Percentiles rank a stretch among this genome's conserved stretches.
phyloP scores from a whole-genome alignment of 2,888 invertebrate genomes.

The Odontothrips loti region DNA sequence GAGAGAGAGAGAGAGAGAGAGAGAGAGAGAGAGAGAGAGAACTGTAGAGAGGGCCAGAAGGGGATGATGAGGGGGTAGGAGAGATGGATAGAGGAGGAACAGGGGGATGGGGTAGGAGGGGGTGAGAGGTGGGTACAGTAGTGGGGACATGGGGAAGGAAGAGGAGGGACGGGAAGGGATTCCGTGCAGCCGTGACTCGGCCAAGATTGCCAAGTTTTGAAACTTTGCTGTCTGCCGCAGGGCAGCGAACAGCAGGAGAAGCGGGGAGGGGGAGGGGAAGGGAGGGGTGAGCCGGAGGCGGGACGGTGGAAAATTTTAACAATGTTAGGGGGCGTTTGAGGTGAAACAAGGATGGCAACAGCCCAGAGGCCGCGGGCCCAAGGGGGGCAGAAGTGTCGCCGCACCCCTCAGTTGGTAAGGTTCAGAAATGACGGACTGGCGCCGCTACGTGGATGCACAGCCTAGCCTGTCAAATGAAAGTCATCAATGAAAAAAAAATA shows the following conservation, averaged over 20 bases:
- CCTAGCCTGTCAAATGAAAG: too few relatives aligned
- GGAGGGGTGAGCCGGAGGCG: not conserved
- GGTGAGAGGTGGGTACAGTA: too few relatives aligned
- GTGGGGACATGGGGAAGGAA: too few relatives aligned
- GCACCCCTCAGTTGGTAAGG: too few relatives aligned
- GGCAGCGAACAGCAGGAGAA: not conserved
- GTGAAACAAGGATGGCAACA: not conserved
- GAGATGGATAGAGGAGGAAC: too few relatives aligned
- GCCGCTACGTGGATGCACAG: too few relatives aligned
- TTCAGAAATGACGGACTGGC: too few relatives aligned
- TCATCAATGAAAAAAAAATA: too few relatives aligned
- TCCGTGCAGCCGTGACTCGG: not conserved
- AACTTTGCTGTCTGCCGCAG: not conserved
- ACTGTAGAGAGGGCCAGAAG: too few relatives aligned
- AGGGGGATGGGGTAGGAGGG: too few relatives aligned
- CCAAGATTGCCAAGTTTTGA: constrained; percentile 26
- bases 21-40: not conserved
- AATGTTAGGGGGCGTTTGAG: not conserved
- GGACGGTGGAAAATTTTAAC: constrained; percentile 5
- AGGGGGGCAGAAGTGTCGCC: too few relatives aligned
- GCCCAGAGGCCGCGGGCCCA: not conserved
- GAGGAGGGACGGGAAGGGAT: not conserved
- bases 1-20: not conserved
- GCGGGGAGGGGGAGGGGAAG: not conserved
- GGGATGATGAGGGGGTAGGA: too few relatives aligned